Conservation (phyloP, 2,888 invertebrate genomes). For the Drosophila percnosoma region DNA sequence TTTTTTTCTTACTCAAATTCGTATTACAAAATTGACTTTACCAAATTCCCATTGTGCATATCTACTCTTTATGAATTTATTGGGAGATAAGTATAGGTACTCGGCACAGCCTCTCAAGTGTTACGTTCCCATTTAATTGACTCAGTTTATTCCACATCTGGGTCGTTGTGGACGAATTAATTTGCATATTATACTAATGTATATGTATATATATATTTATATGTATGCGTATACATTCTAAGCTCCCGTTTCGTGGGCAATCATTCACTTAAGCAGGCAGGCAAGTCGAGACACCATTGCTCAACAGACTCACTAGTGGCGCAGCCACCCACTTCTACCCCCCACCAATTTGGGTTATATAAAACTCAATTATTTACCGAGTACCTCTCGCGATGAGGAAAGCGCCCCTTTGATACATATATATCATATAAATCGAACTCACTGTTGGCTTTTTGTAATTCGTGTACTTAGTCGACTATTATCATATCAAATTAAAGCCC, state of each 20-base stretch:
- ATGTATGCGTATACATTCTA: slow-evolving; percentile 59
- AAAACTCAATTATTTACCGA: slow-evolving; percentile 34
- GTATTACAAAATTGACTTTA: too few relatives aligned
- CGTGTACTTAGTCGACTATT: too few relatives aligned
- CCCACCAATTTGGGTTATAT: slow-evolving; percentile 41
- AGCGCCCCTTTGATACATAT: too few relatives aligned
- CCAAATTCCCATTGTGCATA: too few relatives aligned
- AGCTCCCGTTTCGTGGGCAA: slow-evolving; percentile 59
- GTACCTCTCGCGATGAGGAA: slow-evolving; percentile 36
- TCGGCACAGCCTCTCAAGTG: slow-evolving; percentile 6
- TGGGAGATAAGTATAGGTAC: not conserved
- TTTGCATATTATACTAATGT: not conserved
- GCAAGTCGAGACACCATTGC: not conserved
- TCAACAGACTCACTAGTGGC: slow-evolving; percentile 21
- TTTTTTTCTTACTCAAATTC: too few relatives aligned
- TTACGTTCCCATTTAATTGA: slow-evolving; percentile 42
- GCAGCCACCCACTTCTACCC: slow-evolving; percentile 37
- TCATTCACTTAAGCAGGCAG: slow-evolving; percentile 72
- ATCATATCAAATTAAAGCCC: too few relatives aligned
- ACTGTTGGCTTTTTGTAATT: too few relatives aligned
- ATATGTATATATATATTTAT: too few relatives aligned
- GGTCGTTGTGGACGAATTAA: slow-evolving; percentile 23
- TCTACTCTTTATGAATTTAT: too few relatives aligned
- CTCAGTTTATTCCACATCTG: slow-evolving; percentile 35
- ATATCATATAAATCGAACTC: too few relatives aligned